Conservation (phyloP, 1,140 invertebrate species). For the Pseudomyrmex sp. region DNA sequence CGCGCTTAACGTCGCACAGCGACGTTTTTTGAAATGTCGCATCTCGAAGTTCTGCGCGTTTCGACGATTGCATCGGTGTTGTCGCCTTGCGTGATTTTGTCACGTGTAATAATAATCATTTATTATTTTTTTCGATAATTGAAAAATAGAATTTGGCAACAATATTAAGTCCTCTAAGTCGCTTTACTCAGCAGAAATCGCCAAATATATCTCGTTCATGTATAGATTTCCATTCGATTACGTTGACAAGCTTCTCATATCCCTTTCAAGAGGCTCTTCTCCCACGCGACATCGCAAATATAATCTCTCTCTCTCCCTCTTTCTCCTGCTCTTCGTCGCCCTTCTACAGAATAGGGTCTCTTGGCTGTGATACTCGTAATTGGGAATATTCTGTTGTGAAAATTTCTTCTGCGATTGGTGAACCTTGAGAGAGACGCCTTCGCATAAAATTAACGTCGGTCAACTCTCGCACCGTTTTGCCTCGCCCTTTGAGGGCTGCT, state of each 20-base stretch:
- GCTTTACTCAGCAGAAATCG: too few relatives aligned
- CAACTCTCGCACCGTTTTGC: constrained; percentile 32
- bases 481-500: constrained; percentile 45
- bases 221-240: constrained; percentile 11
- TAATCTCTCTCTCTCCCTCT: constrained; percentile 5
- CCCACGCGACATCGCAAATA: constrained; percentile 9
- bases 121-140: too few relatives aligned
- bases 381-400: constrained; percentile 51
- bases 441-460: constrained; percentile 45
- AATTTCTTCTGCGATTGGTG: constrained; percentile 46
- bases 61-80: too few relatives aligned
- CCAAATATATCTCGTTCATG: not conserved
- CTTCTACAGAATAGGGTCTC: not conserved
- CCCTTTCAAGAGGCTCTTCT: constrained; percentile 28
- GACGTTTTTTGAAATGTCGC: too few relatives aligned
- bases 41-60: too few relatives aligned
- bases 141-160: too few relatives aligned
- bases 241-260: constrained; percentile 21
- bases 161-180: too few relatives aligned
- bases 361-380: constrained; percentile 39
- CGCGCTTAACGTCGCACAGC: too few relatives aligned
- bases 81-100: too few relatives aligned
- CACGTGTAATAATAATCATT: too few relatives aligned
- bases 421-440: constrained; percentile 43
- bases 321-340: not conserved